Evolutionary conservation across 2,797 vertebrate species (phyloP), one percentile per base, ranked within the genome.

Genomic region (Molossus molossus): DNA sequence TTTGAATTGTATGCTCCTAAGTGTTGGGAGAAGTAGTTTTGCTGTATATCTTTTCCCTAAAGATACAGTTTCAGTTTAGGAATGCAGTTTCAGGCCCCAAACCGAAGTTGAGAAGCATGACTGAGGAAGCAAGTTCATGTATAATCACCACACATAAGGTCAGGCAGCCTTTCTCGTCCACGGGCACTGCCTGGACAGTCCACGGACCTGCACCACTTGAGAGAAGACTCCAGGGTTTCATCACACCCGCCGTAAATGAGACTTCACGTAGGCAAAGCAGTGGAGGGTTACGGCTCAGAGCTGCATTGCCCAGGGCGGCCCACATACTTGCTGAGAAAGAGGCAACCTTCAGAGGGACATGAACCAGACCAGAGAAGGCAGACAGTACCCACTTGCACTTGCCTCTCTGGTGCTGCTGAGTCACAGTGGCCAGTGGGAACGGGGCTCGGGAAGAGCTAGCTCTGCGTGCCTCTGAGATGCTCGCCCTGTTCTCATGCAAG

Each of bases 381-480:
- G 9, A 10, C 5, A 3, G 9, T 9, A 10, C 18, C 80, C 40
- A 17, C 50, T 48, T 1, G 0, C 18, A 0, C 14, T 50, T 37
- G 80, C 45, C 33, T 57, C 50, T 80, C 40, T 9, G 1, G 58
- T 3, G 14, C 48, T 1, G 2, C 76, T 8, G 12, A 45, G 15
- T 23, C 45, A 69, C n/a, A 2, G 27, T 14, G 20, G 37, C 13
- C 64, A 4, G 10, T 12, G 83, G 62, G 21, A 57, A 9, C 27
- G 9, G n/a, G 72, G 65, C 33, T 6, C 23, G 9, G 5, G 53
- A 27, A 75, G 17, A 40, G 29, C n/a, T n/a, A 40, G 29, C n/a
- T n/a, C n/a, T 15, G 0, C 15, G 3, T 27, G 60, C 37, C 25
- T 37, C 1, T 25, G 55, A 53, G 25, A 7, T 13, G 11, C 14